phyloP scores from a whole-genome alignment of 2,113 vertebrate genomes.

The Suncus etruscus region DNA sequence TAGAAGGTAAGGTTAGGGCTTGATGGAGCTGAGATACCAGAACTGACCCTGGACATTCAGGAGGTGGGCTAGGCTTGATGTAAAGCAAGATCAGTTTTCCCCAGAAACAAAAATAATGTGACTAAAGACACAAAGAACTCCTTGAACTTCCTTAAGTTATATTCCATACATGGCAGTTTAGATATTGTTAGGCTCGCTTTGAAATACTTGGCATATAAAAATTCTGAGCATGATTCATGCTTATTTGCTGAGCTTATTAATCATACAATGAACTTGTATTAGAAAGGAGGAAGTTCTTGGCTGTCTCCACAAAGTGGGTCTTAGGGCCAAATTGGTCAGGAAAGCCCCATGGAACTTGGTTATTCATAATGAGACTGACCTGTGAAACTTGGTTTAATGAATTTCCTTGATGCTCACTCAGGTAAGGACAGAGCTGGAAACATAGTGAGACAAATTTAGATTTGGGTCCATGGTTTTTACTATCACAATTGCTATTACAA shows the following conservation, averaged over 20 bases:
- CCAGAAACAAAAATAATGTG: not conserved
- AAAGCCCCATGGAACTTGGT: constrained; percentile 66
- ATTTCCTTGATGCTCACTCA: not conserved
- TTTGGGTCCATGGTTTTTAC: not conserved
- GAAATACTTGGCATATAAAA: constrained; percentile 19
- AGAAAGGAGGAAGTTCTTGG: constrained; percentile 62
- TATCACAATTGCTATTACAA: not conserved
- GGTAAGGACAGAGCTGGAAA: not conserved
- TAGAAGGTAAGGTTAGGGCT: no score
- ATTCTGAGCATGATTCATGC: constrained; percentile 54
- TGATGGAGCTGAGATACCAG: not conserved
- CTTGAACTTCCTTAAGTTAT: constrained; percentile 18
- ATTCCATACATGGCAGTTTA: not conserved
- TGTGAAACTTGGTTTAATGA: constrained; percentile 40
- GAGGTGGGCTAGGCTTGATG: not conserved
- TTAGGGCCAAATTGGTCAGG: not conserved
- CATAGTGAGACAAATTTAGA: not conserved
- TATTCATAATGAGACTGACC: constrained; percentile 66
- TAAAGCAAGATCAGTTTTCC: not conserved
- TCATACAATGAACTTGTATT: constrained; percentile 20
- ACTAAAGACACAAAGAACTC: not conserved
- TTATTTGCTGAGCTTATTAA: constrained; percentile 36
- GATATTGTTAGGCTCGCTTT: not conserved
- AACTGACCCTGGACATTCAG: no score
- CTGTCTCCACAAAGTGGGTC: not conserved